Conservation (phyloP, 2,888 invertebrate genomes). For the Drosophila tripunctata region DNA sequence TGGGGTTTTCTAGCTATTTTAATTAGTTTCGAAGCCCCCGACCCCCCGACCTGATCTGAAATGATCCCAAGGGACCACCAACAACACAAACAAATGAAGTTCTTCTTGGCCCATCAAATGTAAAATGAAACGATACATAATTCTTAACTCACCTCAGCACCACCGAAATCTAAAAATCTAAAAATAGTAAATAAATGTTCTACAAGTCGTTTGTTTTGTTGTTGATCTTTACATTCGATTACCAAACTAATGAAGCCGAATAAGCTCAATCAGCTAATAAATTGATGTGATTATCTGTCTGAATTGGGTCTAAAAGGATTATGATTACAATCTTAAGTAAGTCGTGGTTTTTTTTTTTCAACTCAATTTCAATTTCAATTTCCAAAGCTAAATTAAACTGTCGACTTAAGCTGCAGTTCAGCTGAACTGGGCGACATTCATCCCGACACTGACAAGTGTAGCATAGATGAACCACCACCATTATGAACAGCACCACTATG, state of each 20-base stretch:
- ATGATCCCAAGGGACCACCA: constrained; percentile 61
- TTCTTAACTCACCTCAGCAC: constrained; percentile 45
- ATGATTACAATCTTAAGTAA: constrained; percentile 61
- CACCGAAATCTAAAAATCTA: constrained; percentile 44
- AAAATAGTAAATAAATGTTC: too few species aligned
- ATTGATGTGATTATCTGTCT: constrained; percentile 67
- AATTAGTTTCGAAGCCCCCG: constrained; percentile 71
- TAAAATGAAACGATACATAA: constrained; percentile 48
- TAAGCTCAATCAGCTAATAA: constrained; percentile 68
- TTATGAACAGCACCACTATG: not conserved
- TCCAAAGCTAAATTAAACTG: constrained; percentile 73
- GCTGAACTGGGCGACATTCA: constrained; percentile 60
- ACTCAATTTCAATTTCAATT: constrained; percentile 66
- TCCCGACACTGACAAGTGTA: constrained; percentile 77
- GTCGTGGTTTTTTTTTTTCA: constrained; percentile 49
- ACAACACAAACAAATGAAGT: constrained; percentile 1
- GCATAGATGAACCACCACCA: constrained; percentile 21
- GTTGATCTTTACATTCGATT: constrained; percentile 60
- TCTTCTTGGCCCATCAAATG: constrained; percentile 8
- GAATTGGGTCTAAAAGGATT: constrained; percentile 33
- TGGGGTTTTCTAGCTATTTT: constrained; percentile 71
- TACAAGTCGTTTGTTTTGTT: too few species aligned
- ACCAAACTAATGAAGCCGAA: constrained; percentile 79
- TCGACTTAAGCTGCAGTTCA: constrained; percentile 65
- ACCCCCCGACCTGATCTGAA: too few species aligned